Base-by-base conservation (phyloP, 2,888 invertebrate genomes). In the Chrysodeixis includens region DNA sequence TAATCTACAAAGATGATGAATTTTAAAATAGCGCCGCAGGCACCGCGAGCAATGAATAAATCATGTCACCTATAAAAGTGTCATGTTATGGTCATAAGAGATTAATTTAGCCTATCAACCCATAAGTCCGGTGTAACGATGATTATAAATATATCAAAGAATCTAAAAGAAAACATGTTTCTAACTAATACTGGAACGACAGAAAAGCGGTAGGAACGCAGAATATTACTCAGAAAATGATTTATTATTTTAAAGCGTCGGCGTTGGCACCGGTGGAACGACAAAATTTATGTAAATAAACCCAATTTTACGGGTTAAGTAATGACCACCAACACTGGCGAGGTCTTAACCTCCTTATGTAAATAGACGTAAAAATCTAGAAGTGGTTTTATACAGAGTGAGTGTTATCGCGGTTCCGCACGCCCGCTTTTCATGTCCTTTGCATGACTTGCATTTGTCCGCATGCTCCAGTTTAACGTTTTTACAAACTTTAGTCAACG, bases 101-200 rank as follows among this genome's bases (percentile, higher is more conserved):
- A 9, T 52, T 16, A 12, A 35, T 35, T 22, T 40, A 18, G 18
- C 20, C 53, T 3, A n/a, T 49, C 20, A 63, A 9, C 26, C 51
- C 32, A 55, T 53, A 60, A 46, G 63, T 63, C 63, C 18, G 30
- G 44, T 46, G 10, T 55, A 51, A 55, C 51, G 26, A 40, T 52
- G 44, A 66, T 20, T 12, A 55, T 68, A 63, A 67, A 76, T 71
- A 71, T 71, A 76, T 76, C 66, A 71, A 66, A 66, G 58, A 72
- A 62, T 51, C 61, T 35, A 71, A 71, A 71, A 40, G 62, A 62
- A 62, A 59, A 62, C 26, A 71, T 59, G 58, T 56, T 59, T 35
- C 52, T 44, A 56, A 18, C 26, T 30, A 16, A 30, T 40, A 57
- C 20, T 49, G 35, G 70, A 56, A 32, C 62, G 71, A 59, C 66